These are phyloP conservation scores for Lissonota sp. DNA, from an alignment of 2,888 invertebrate species.

Conservation along the genomic window DNA sequence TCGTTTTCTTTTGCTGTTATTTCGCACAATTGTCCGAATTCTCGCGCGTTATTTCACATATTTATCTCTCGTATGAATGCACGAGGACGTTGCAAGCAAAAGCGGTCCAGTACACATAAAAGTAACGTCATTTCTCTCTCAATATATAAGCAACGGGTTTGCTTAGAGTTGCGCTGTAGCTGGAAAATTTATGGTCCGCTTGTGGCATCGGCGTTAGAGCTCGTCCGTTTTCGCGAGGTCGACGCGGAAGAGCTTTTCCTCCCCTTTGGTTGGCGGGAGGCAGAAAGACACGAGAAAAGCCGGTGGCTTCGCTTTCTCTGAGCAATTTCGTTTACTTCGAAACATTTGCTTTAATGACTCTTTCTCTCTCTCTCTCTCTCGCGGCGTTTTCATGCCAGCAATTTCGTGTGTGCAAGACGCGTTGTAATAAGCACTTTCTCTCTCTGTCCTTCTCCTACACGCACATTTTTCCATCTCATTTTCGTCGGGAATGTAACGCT, in stretches of 20 bases:
- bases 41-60: constrained; percentile 48
- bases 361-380: not conserved
- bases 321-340: constrained; percentile 72
- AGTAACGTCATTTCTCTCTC: constrained; percentile 34
- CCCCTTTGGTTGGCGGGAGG: constrained; percentile 5
- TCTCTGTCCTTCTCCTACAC: not conserved
- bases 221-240: constrained; percentile 62
- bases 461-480: constrained; percentile 20
- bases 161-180: constrained; percentile 61
- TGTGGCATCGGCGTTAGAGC: constrained; percentile 67
- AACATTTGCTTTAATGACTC: constrained; percentile 73
- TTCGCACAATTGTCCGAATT: constrained; percentile 43
- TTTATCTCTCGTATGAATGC: constrained; percentile 43
- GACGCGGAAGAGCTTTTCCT: constrained; percentile 54
- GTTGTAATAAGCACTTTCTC: constrained; percentile 37
- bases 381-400: constrained; percentile 41
- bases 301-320: constrained; percentile 50
- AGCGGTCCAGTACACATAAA: constrained; percentile 26
- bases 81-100: constrained; percentile 29
- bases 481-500: constrained; percentile 33
- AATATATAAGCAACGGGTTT: constrained; percentile 10
- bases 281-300: constrained; percentile 5
- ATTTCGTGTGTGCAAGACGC: constrained; percentile 69
- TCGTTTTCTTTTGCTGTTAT: constrained; percentile 46
- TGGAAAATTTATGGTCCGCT: constrained; percentile 75